A percentile compares a stretch with the other conserved stretches of the same genome.
Conservation (phyloP, 1,140 invertebrate genomes). For the Armadillidium nasatum region DNA sequence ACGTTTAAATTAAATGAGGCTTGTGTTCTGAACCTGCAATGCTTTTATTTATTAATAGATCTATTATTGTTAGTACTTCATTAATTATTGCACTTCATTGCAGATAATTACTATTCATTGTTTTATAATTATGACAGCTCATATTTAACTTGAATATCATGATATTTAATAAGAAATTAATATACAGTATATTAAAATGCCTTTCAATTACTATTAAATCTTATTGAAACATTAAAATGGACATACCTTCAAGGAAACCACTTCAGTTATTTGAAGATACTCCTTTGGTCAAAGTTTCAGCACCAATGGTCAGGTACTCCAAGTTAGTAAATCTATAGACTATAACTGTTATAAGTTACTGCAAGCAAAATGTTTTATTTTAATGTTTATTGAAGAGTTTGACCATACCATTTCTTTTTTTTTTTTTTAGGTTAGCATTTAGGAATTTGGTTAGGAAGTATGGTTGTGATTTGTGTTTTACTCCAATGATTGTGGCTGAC, state of each 20-base stretch:
- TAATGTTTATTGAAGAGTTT: background rate
- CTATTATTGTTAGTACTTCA: too few species aligned
- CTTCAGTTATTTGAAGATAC: slow-evolving; percentile 62
- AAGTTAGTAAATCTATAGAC: slow-evolving; percentile 59
- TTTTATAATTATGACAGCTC: too few species aligned
- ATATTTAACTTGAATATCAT: too few species aligned
- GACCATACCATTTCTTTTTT: slow-evolving; percentile 43
- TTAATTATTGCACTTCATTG: too few species aligned
- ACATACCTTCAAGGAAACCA: slow-evolving; percentile 17
- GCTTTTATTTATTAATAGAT: too few species aligned
- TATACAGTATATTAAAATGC: too few species aligned
- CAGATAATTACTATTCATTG: too few species aligned
- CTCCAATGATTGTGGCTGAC: slow-evolving; percentile 93
- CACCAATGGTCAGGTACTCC: slow-evolving; percentile 94
- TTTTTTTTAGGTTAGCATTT: slow-evolving; percentile 68
- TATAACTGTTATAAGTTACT: slow-evolving; percentile 1
- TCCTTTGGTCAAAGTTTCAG: slow-evolving; percentile 71
- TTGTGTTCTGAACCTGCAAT: too few species aligned
- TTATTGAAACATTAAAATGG: too few species aligned
- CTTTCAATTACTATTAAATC: too few species aligned
- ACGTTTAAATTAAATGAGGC: too few species aligned
- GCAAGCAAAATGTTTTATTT: background rate
- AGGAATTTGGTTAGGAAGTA: slow-evolving; percentile 74
- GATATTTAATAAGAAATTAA: too few species aligned
- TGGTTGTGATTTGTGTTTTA: slow-evolving; percentile 83